A percentile compares a stretch with the other conserved stretches of the same genome.
phyloP scores from a whole-genome alignment of 53 echinoderm and acorn worm genomes.

The Patiria pectinifera region DNA sequence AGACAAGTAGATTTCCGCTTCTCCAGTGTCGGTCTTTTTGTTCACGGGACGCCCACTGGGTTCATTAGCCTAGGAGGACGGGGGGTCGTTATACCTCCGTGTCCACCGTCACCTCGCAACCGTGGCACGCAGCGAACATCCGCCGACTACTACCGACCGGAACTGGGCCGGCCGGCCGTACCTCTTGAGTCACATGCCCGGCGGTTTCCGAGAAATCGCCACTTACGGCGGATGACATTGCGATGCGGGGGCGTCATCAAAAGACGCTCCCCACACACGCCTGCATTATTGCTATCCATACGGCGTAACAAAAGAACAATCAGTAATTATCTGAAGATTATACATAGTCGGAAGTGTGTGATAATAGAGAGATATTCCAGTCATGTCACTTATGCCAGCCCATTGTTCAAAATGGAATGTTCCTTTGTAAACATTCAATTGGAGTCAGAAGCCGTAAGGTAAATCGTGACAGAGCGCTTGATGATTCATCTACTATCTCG shows the following conservation, averaged over 20 bases:
- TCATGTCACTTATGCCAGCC: neutral
- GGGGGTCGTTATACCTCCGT: conserved; percentile 6
- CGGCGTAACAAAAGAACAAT: neutral
- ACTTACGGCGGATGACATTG: conserved; percentile 31
- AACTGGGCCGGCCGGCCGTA: neutral
- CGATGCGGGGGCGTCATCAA: conserved; percentile 25
- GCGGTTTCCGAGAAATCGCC: conserved; percentile 36
- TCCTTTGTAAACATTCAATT: neutral
- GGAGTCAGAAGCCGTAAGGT: no score
- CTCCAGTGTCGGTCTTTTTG: neutral
- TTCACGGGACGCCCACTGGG: conserved; percentile 20
- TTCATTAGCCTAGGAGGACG: conserved; percentile 29
- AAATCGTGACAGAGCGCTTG: neutral
- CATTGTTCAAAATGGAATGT: neutral
- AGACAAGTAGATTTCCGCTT: neutral
- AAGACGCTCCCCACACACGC: conserved; percentile 2
- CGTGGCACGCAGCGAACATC: conserved; percentile 43
- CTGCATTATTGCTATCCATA: neutral
- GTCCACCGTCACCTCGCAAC: conserved; percentile 36
- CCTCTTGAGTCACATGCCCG: neutral
- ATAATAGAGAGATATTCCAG: neutral
- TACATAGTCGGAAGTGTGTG: neutral
- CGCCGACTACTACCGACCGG: conserved; percentile 21
- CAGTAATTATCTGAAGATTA: conserved; percentile 3
- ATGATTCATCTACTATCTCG: neutral